Percentiles rank a stretch among this genome's conserved stretches.
These are phyloP conservation scores for Sphaeramia orbicularis DNA, from an alignment of 2,797 vertebrate species.

Conservation along the genomic window DNA sequence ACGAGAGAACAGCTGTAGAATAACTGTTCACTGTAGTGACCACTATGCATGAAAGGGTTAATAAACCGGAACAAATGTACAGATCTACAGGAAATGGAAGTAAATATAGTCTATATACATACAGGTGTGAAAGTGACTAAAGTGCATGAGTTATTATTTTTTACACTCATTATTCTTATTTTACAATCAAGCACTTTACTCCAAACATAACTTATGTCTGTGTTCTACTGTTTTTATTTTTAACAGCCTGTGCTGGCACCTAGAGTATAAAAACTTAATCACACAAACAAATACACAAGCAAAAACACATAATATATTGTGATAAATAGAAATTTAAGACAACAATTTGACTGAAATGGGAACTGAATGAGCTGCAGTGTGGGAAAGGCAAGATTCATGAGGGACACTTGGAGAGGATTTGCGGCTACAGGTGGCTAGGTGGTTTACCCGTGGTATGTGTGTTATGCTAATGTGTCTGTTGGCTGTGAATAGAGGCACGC, in stretches of 20 bases:
- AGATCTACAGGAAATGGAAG: too few species aligned
- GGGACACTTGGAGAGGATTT: not conserved
- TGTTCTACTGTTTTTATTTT: slow-evolving; percentile 2
- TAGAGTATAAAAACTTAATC: slow-evolving; percentile 10
- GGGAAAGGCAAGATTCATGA: not conserved
- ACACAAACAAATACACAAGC: slow-evolving; percentile 10
- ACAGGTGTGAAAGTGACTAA: too few species aligned
- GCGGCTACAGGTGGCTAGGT: slow-evolving; percentile 79
- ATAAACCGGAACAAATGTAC: too few species aligned
- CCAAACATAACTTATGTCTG: slow-evolving; percentile 23
- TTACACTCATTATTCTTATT: too few species aligned
- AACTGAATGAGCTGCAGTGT: slow-evolving; percentile 16
- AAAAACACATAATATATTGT: slow-evolving; percentile 13
- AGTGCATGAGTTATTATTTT: too few species aligned
- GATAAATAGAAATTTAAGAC: slow-evolving; percentile 8
- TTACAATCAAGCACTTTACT: slow-evolving; percentile 10
- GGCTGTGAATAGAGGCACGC: slow-evolving; percentile 74
- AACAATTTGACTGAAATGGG: slow-evolving; percentile 26
- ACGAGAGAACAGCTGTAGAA: too few species aligned
- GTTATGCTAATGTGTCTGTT: slow-evolving; percentile 78
- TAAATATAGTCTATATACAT: too few species aligned
- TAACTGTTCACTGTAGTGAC: too few species aligned
- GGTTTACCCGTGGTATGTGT: slow-evolving; percentile 66
- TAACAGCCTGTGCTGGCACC: slow-evolving; percentile 18
- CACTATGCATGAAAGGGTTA: too few species aligned